These are phyloP conservation scores for Heliconius congener DNA, from an alignment of 1,140 invertebrate species.

Conservation along the genomic window DNA sequence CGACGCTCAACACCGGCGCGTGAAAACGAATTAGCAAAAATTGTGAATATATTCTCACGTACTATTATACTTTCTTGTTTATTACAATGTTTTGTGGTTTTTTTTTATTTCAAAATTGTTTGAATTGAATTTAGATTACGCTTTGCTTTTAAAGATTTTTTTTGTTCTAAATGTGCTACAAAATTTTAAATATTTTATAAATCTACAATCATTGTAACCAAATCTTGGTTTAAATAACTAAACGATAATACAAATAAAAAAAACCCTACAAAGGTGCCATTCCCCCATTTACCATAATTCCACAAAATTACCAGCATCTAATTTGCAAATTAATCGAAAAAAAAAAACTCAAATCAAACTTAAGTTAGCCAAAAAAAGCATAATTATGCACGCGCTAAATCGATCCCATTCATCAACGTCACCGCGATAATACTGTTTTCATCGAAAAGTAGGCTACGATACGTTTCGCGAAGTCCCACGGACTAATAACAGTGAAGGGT, in stretches of 20 bases:
- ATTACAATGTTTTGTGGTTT: not conserved
- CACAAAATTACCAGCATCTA: slow-evolving; percentile 29
- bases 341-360: slow-evolving; percentile 27
- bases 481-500: slow-evolving; percentile 76
- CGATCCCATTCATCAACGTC: slow-evolving; percentile 73
- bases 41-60: slow-evolving; percentile 8
- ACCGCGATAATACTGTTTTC: slow-evolving; percentile 56
- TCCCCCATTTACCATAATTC: slow-evolving; percentile 1
- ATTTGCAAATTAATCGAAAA: slow-evolving; percentile 37
- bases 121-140: not conserved
- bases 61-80: slow-evolving; percentile 8
- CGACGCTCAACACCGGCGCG: slow-evolving; percentile 20
- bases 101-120: not conserved
- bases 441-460: slow-evolving; percentile 55
- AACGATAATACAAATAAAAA: too few species aligned
- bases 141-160: not conserved
- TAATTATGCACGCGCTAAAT: slow-evolving; percentile 54
- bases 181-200: too few species aligned
- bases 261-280: not conserved
- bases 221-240: not conserved
- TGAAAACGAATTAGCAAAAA: slow-evolving; percentile 22
- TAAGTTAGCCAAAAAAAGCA: slow-evolving; percentile 37
- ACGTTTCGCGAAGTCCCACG: slow-evolving; percentile 59
- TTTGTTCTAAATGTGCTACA: too few species aligned
- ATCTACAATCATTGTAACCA: not conserved